Evolutionary conservation across 1,140 invertebrate species (phyloP).

Genomic region (Lordiphosa stackelbergi): DNA sequence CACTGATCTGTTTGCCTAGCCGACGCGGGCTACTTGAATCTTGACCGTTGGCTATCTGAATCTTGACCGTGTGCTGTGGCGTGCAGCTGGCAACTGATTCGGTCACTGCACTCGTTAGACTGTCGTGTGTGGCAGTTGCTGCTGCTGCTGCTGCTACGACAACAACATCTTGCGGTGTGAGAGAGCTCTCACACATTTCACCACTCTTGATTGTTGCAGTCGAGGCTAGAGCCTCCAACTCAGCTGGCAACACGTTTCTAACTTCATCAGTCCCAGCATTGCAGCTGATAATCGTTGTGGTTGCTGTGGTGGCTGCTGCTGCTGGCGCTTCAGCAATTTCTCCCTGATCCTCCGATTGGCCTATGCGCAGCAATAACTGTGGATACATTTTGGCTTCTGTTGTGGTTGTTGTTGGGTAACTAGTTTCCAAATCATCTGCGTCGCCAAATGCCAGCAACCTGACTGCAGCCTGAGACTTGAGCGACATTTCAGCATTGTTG

Average conservation of each 20-base stretch:
- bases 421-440: constrained; percentile 65
- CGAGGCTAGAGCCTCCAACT: constrained; percentile 14
- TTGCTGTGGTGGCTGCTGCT: constrained; percentile 15
- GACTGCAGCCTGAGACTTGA: constrained; percentile 57
- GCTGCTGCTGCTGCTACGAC: constrained; percentile 32
- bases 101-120: constrained; percentile 46
- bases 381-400: constrained; percentile 52
- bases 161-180: constrained; percentile 18
- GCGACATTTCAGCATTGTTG: constrained; percentile 55
- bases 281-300: constrained; percentile 65
- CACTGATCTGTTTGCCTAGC: constrained; percentile 60
- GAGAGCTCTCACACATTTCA: constrained; percentile 40
- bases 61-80: constrained; percentile 64
- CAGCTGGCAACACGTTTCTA: constrained; percentile 42
- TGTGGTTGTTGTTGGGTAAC: constrained; percentile 44
- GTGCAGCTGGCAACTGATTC: constrained; percentile 39
- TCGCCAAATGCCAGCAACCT: constrained; percentile 70
- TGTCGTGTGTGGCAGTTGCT: constrained; percentile 16
- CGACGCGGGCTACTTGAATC: constrained; percentile 19
- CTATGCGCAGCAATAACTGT: constrained; percentile 59
- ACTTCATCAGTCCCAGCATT: constrained; percentile 39
- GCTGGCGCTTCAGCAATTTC: constrained; percentile 25
- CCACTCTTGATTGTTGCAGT: constrained; percentile 4
- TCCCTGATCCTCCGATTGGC: constrained; percentile 43
- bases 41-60: constrained; percentile 61